These are phyloP conservation scores for Myotis planiceps DNA, from an alignment of 2,797 vertebrate genomes.

Conservation along the genomic window DNA sequence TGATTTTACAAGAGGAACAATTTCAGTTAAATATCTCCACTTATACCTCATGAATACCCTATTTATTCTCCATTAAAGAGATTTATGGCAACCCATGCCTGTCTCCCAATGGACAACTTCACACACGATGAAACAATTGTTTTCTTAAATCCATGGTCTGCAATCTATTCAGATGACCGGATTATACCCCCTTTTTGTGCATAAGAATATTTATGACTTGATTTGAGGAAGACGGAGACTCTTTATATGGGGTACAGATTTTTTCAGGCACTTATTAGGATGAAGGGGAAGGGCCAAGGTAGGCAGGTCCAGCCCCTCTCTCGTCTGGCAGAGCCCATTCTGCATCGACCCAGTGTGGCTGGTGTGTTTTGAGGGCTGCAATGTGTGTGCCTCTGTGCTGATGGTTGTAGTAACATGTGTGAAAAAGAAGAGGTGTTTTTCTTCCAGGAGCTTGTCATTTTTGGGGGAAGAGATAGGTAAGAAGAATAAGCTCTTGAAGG, in stretches of 20 bases:
- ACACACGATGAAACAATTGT: not conserved
- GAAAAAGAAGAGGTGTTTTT: not conserved
- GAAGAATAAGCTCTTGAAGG: not conserved
- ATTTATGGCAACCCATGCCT: not conserved
- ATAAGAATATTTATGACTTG: not conserved
- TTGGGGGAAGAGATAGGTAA: not conserved
- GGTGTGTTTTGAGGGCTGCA: not conserved
- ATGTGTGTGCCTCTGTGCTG: not conserved
- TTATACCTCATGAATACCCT: not conserved
- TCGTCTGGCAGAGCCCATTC: not conserved
- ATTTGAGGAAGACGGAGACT: conserved; percentile 1
- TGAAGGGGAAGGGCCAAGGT: not conserved
- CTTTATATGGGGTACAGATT: not conserved
- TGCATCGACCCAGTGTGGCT: not conserved
- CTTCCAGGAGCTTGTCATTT: not conserved
- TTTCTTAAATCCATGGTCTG: not conserved
- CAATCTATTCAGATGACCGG: not conserved
- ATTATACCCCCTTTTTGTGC: not conserved
- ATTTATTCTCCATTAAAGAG: not conserved
- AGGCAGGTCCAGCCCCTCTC: fast-evolving
- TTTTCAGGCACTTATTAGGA: not conserved
- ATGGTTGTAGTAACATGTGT: not conserved
- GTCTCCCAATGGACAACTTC: not conserved
- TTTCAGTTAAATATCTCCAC: not conserved
- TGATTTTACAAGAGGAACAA: not conserved